phyloP scores from a whole-genome alignment of 2,888 invertebrate species.

The Pegoplata infirma region DNA sequence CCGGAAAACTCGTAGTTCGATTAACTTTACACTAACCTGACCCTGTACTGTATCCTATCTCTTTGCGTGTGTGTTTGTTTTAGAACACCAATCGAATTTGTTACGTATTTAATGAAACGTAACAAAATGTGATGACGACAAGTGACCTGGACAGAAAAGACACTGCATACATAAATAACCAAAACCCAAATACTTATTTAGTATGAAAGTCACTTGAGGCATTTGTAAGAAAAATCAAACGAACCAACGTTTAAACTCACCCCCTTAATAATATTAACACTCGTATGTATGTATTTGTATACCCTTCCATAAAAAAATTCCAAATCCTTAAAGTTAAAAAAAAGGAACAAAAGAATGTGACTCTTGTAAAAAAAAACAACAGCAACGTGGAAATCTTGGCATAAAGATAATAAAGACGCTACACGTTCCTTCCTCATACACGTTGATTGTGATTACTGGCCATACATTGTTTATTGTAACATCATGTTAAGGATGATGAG shows the following conservation, averaged over 20 bases:
- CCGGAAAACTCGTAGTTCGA: too few relatives aligned
- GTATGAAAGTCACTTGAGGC: constrained; percentile 45
- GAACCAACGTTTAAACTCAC: constrained; percentile 16
- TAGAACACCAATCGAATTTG: constrained; percentile 55
- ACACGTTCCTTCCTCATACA: constrained; percentile 68
- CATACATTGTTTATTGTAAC: constrained; percentile 45
- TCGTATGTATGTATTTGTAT: too few relatives aligned
- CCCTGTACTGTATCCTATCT: too few relatives aligned
- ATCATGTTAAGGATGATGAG: constrained; percentile 28
- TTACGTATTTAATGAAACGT: constrained; percentile 60
- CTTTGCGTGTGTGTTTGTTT: constrained; percentile 31
- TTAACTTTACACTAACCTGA: too few relatives aligned
- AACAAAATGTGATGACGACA: constrained; percentile 59
- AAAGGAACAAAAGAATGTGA: constrained; percentile 13
- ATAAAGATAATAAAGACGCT: constrained; percentile 71
- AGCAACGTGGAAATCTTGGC: constrained; percentile 55
- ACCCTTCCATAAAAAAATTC: constrained; percentile 21
- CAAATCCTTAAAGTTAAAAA: constrained; percentile 34
- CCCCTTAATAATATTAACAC: constrained; percentile 19
- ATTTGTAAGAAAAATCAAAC: constrained; percentile 16
- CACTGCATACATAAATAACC: constrained; percentile 43
- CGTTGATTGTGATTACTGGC: constrained; percentile 67
- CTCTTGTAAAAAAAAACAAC: constrained; percentile 15
- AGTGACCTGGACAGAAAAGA: constrained; percentile 55
- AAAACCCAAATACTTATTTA: background rate